Conservation (phyloP, 2,113 vertebrate genomes). For the Protobothrops flavoviridis region DNA sequence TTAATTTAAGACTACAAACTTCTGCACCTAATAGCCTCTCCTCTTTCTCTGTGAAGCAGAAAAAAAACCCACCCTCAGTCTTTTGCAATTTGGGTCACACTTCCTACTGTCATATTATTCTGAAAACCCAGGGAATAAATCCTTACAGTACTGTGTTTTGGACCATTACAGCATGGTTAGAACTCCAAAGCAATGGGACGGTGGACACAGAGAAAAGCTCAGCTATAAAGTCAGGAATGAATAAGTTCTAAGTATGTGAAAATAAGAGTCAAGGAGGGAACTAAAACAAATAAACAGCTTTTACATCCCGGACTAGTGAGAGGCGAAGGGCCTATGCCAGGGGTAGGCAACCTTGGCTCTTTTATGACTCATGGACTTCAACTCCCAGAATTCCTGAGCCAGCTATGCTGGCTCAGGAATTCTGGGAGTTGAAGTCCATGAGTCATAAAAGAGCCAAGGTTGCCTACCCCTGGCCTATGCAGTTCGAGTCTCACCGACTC, state of each 20-base stretch:
- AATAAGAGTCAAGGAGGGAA: background rate
- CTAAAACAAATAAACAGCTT: background rate
- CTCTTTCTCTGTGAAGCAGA: background rate
- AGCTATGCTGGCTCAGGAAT: too few species aligned
- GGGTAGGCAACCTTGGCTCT: too few species aligned
- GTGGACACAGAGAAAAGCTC: background rate
- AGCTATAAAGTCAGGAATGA: background rate
- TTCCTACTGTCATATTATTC: background rate
- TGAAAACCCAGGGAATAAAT: background rate
- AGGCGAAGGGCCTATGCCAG: background rate
- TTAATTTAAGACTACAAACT: background rate
- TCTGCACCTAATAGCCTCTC: background rate
- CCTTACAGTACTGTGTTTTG: background rate
- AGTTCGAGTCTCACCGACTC: too few species aligned
- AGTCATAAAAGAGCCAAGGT: too few species aligned
- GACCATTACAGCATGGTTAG: background rate
- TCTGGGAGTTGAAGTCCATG: too few species aligned
- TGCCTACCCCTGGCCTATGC: too few species aligned
- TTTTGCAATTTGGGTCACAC: background rate
- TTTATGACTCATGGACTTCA: too few species aligned
- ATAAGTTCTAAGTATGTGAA: background rate
- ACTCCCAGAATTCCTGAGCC: too few species aligned
- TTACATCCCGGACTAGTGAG: background rate
- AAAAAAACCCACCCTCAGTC: background rate
- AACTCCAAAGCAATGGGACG: background rate